phyloP scores from a whole-genome alignment of 2,797 vertebrate species.

The Sarcoramphus papa region DNA sequence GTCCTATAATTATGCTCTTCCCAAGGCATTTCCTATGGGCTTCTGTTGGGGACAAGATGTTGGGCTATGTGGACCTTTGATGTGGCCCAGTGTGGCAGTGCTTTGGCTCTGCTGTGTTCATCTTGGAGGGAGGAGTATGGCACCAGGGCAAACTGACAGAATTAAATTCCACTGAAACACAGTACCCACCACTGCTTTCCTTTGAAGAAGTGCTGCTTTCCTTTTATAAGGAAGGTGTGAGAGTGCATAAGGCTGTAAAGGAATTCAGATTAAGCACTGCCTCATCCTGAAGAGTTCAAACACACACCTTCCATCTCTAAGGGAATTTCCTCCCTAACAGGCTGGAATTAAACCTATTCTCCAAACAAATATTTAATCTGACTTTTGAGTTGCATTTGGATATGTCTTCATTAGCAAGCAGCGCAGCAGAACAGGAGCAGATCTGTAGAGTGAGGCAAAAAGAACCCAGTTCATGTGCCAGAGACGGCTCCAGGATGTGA shows the following conservation, averaged over 20 bases:
- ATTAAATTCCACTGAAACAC: neutral
- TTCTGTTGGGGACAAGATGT: neutral
- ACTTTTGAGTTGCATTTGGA: neutral
- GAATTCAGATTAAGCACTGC: neutral
- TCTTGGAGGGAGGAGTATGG: neutral
- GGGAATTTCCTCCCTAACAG: conserved; percentile 3
- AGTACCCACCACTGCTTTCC: neutral
- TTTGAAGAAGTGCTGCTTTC: neutral
- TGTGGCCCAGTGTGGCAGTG: neutral
- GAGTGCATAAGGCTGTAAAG: neutral
- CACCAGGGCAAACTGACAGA: neutral
- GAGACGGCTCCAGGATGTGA: neutral
- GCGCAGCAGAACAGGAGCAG: neutral
- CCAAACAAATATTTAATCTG: conserved; percentile 46
- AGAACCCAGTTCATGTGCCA: neutral
- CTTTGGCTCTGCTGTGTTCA: neutral
- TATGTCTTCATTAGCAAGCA: neutral
- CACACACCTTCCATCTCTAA: neutral
- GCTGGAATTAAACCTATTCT: conserved; percentile 21
- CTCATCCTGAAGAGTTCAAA: neutral
- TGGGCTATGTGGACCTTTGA: neutral
- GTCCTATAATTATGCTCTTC: neutral
- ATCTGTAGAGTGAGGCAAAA: neutral
- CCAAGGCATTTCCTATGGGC: neutral
- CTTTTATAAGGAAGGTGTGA: neutral